Evolutionary conservation across 2,113 vertebrate species (phyloP), one percentile per base, ranked within the genome.

Genomic region (Cyanoderma ruficeps): DNA sequence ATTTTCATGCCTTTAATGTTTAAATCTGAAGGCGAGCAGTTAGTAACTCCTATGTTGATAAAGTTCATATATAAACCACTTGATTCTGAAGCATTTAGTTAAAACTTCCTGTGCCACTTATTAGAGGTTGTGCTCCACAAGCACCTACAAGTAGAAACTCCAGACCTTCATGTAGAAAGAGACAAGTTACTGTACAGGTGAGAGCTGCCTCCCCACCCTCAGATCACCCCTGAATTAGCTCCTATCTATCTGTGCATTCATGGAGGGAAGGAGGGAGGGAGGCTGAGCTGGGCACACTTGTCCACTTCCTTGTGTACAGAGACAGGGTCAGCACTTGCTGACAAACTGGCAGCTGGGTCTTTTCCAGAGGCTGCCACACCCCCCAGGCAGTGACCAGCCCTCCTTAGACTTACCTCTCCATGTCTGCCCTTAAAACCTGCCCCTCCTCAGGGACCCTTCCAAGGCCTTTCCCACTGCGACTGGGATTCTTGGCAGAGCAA

Each of bases 381-480:
- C n/a, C 27, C 6, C 20, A 44, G 23, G 16, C 15, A 71, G 41
- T 5, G 37, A 17, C 28, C 53, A 47, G 39, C 10, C 12, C 25
- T 33, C 30, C 60, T 70, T 18, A 46, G 85, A 72, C 31, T 41
- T 8, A 11, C 41, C 21, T 42, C 44, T 52, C 65, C 39, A 9
- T 18, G 37, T 23, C 49, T 18, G 28, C 33, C 41, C 71, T 56
- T 53, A 69, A 70, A 86, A 63, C n/a, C 44, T 64, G 44, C 47
- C 27, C 50, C 35, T 76, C 72, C 44, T 44, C 24, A 41, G 35
- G 44, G 49, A 63, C 44, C 11, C 55, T 60, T 24, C 21, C 11
- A 1, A 20, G 19, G 12, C 35, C 21, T 28, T 30, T 6, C 1
- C 0, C 5, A 2, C 22, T 47, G 69, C n/a, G 11, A 19, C n/a